A percentile compares a stretch with the other conserved stretches of the same genome.
Conservation (phyloP, 2,888 invertebrate species). For the Hirudinaria manillensis region DNA sequence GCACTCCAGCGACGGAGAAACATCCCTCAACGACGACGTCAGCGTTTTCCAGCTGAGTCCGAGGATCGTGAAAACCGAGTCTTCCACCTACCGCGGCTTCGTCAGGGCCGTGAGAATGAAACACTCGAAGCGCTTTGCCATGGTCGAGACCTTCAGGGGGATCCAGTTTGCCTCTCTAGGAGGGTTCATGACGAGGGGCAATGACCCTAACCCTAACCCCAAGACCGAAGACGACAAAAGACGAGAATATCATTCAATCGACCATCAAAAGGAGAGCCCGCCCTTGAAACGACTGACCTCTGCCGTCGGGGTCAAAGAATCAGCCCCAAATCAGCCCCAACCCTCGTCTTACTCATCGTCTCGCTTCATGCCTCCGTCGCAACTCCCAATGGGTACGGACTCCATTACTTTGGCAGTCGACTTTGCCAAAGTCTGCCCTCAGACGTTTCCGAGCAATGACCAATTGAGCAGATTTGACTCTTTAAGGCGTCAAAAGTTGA, state of each 20-base stretch:
- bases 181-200: not conserved
- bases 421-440: not conserved
- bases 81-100: not conserved
- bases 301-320: not conserved
- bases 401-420: not conserved
- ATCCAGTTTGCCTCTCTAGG: not conserved
- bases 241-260: not conserved
- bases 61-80: not conserved
- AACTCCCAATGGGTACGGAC: not conserved
- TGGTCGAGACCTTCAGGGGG: slow-evolving; percentile 1
- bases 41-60: not conserved
- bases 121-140: not conserved
- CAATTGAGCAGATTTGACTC: not conserved
- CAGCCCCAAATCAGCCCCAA: not conserved
- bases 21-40: not conserved
- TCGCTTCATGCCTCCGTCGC: not conserved
- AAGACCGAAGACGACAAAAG: too few species aligned
- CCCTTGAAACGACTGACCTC: not conserved
- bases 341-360: not conserved
- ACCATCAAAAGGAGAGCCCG: not conserved
- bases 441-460: not conserved
- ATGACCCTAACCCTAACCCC: too few species aligned
- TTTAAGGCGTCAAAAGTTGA: not conserved
- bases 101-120: not conserved
- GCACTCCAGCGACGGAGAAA: not conserved